A percentile compares a stretch with the other conserved stretches of the same genome.
These are phyloP conservation scores for Columbina picui DNA, from an alignment of 2,113 vertebrate species.

Conservation along the genomic window DNA sequence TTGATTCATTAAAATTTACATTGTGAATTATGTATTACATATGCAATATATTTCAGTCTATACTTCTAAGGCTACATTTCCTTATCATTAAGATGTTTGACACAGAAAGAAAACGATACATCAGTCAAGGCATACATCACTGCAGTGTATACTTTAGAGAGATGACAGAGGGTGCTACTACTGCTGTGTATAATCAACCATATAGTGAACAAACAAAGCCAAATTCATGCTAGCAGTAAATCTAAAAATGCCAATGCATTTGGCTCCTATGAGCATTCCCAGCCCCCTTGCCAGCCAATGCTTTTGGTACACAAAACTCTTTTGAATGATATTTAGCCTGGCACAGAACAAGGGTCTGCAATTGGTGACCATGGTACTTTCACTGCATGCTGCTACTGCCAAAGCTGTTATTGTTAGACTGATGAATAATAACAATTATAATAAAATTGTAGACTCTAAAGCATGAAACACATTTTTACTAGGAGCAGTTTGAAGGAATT, in stretches of 20 bases:
- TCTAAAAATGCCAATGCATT: not conserved
- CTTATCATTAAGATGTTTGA: not conserved
- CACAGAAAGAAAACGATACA: not conserved
- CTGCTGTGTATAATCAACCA: not conserved
- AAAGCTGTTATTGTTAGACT: not conserved
- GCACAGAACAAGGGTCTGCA: not conserved
- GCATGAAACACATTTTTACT: not conserved
- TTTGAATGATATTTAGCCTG: not conserved
- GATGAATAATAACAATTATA: not conserved
- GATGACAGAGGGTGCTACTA: not conserved
- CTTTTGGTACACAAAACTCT: not conserved
- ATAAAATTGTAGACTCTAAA: not conserved
- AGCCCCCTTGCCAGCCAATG: accelerated
- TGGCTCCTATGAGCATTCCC: not conserved
- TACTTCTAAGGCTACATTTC: not conserved
- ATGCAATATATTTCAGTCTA: not conserved
- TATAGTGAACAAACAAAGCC: not conserved
- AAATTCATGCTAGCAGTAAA: not conserved
- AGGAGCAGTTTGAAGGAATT: not conserved
- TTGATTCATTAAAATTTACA: not conserved
- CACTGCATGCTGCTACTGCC: not conserved
- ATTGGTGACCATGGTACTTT: not conserved
- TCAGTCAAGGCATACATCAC: not conserved
- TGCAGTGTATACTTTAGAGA: not conserved
- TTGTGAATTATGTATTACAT: not conserved